These are phyloP conservation scores for Brenthis hecate DNA, from an alignment of 2,888 invertebrate genomes.

Conservation along the genomic window DNA sequence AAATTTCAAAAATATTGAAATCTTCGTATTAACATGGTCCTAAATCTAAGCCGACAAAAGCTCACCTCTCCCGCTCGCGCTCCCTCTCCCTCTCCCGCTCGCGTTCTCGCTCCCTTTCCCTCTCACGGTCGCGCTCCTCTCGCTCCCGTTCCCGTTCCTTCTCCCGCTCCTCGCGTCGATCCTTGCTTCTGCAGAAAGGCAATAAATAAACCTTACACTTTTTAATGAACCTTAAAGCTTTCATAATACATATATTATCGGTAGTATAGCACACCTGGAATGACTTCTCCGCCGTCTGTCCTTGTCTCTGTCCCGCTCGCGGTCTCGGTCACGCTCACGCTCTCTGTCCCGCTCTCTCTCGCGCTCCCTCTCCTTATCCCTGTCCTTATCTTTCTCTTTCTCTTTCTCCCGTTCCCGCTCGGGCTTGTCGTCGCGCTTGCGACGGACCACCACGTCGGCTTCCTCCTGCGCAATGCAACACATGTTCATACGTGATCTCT, in stretches of 20 bases:
- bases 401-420: slow-evolving; percentile 54
- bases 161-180: slow-evolving; percentile 52
- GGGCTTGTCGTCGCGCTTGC: slow-evolving; percentile 66
- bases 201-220: not conserved
- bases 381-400: slow-evolving; percentile 50
- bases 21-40: too few species aligned
- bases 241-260: not conserved
- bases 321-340: slow-evolving; percentile 59
- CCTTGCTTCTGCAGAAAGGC: slow-evolving; percentile 48
- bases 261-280: slow-evolving; percentile 46
- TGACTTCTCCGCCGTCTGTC: slow-evolving; percentile 54
- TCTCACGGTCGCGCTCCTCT: slow-evolving; percentile 64
- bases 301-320: slow-evolving; percentile 69
- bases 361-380: slow-evolving; percentile 43
- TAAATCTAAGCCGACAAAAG: too few species aligned
- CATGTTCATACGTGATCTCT: slow-evolving; percentile 21
- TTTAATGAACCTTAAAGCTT: not conserved
- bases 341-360: slow-evolving; percentile 59
- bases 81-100: slow-evolving; percentile 69
- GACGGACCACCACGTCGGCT: slow-evolving; percentile 82
- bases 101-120: slow-evolving; percentile 54
- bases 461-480: slow-evolving; percentile 82
- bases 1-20: too few species aligned
- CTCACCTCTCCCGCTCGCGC: slow-evolving; percentile 49
- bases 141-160: slow-evolving; percentile 58